A percentile compares a stretch with the other conserved stretches of the same genome.
phyloP scores from a whole-genome alignment of 2,113 vertebrate species.

The Ibidorhyncha struthersii region DNA sequence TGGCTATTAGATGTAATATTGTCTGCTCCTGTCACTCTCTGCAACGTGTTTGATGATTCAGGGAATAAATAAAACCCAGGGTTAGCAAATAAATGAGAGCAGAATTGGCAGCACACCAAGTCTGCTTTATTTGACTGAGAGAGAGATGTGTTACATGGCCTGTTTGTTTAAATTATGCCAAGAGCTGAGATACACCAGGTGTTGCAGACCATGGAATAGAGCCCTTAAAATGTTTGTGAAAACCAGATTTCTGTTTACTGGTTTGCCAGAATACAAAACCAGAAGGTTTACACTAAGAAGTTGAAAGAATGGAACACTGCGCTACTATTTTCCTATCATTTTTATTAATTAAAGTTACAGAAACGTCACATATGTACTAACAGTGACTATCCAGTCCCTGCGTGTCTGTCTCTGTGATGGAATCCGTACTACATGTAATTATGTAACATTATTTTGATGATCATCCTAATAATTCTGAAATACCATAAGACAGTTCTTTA shows the following conservation, averaged over 20 bases:
- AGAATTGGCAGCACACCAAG: conserved; percentile 64
- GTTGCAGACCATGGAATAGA: conserved; percentile 5
- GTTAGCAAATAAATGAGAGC: conserved; percentile 65
- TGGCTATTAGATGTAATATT: conserved; percentile 64
- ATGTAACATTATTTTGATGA: background rate
- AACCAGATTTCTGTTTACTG: conserved; percentile 15
- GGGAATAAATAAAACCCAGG: conserved; percentile 55
- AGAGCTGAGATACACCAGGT: conserved; percentile 59
- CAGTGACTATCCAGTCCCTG: background rate
- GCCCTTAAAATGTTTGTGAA: conserved; percentile 33
- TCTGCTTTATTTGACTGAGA: conserved; percentile 63
- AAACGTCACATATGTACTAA: background rate
- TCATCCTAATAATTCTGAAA: background rate
- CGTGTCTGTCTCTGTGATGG: background rate
- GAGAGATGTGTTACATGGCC: conserved; percentile 43
- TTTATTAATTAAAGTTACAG: background rate
- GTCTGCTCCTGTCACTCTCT: conserved; percentile 60
- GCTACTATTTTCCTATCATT: background rate
- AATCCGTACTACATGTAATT: background rate
- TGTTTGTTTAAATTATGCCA: conserved; percentile 62
- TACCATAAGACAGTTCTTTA: background rate
- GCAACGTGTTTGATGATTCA: conserved; percentile 59
- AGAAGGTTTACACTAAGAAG: background rate
- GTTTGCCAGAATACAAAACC: background rate
- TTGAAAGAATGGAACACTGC: background rate